Evolutionary conservation across 1,140 invertebrate species (phyloP).

Genomic region (Hyposmocoma kahamanoa): DNA sequence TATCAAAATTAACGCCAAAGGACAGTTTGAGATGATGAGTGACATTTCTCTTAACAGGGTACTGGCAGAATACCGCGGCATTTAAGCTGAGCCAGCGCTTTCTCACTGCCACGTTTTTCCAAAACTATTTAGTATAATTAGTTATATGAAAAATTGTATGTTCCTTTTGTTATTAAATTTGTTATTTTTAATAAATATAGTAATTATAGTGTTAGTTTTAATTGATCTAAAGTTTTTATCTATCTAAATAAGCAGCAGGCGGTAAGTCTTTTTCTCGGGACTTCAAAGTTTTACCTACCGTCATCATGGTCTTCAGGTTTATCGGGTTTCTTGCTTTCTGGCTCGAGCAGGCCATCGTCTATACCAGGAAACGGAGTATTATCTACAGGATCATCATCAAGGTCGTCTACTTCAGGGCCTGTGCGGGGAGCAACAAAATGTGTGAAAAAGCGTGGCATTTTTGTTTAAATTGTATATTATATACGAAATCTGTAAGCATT

Average conservation of each 20-base stretch:
- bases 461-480: neutral
- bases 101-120: too few relatives aligned
- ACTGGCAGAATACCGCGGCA: too few relatives aligned
- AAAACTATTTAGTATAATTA: neutral
- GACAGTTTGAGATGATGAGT: too few relatives aligned
- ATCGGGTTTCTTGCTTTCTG: conserved; percentile 23
- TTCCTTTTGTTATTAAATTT: neutral
- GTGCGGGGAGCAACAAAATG: neutral
- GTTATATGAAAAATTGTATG: neutral
- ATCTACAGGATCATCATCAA: conserved; percentile 27
- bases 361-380: conserved; percentile 37
- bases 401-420: conserved; percentile 56
- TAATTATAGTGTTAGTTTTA: too few relatives aligned
- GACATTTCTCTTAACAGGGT: too few relatives aligned
- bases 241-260: neutral
- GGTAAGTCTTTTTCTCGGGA: neutral
- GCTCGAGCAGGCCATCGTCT: conserved; percentile 50
- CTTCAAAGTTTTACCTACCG: conserved; percentile 14
- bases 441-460: neutral
- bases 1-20: too few relatives aligned
- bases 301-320: conserved; percentile 11
- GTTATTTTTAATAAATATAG: neutral
- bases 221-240: neutral
- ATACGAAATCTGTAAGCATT: too few relatives aligned
- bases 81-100: too few relatives aligned